phyloP scores from a whole-genome alignment of 2,888 invertebrate species.

The Saturnia japonica region DNA sequence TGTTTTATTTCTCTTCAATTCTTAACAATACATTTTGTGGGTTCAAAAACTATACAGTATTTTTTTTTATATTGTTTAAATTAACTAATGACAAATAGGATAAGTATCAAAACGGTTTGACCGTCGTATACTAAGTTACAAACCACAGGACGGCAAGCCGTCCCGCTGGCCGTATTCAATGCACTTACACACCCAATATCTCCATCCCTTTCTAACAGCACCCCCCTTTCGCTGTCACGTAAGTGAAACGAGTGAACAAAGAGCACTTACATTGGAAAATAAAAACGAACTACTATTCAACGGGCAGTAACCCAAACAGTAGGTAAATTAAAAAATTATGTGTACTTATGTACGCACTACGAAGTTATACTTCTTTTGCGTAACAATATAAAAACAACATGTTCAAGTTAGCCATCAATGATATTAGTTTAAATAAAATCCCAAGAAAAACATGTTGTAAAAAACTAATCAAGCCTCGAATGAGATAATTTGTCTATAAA shows the following conservation, averaged over 20 bases:
- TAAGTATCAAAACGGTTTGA: constrained; percentile 55
- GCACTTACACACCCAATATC: constrained; percentile 5
- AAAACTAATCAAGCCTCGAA: too few species aligned
- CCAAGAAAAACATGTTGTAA: too few species aligned
- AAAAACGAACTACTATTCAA: not conserved
- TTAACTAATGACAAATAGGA: not conserved
- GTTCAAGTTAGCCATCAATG: too few species aligned
- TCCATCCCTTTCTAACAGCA: constrained; percentile 31
- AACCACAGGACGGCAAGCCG: constrained; percentile 50
- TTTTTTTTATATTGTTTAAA: not conserved
- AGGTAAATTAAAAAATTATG: not conserved
- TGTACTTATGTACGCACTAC: too few species aligned
- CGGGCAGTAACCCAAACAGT: not conserved
- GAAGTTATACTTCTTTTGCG: too few species aligned
- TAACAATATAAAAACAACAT: too few species aligned
- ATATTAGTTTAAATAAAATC: too few species aligned
- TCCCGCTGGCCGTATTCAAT: not conserved
- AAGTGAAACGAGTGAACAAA: constrained; percentile 24
- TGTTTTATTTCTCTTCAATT: too few species aligned
- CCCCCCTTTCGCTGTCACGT: constrained; percentile 29
- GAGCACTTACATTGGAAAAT: constrained; percentile 10
- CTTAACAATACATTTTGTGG: too few species aligned
- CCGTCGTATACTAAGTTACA: constrained; percentile 53
- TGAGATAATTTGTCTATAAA: too few species aligned
- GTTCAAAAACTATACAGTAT: too few species aligned